These are phyloP conservation scores for Lordiphosa andalusiaca DNA, from an alignment of 2,888 invertebrate species.

Conservation along the genomic window DNA sequence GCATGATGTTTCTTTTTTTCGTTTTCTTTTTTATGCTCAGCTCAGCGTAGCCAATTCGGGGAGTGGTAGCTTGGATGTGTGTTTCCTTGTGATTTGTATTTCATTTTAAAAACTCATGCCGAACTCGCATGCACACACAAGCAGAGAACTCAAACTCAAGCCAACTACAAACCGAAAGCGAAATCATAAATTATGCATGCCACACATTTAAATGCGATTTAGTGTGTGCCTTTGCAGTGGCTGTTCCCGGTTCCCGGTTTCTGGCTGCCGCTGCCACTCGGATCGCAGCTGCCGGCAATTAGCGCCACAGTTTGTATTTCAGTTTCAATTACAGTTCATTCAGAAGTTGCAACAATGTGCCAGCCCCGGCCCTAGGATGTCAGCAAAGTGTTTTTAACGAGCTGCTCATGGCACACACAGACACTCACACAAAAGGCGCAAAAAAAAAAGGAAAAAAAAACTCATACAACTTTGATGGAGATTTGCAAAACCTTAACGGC, in stretches of 20 bases:
- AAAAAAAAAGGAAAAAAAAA: conserved; percentile 30
- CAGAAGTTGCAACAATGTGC: conserved; percentile 65
- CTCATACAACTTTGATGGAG: conserved; percentile 47
- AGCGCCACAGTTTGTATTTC: conserved; percentile 65
- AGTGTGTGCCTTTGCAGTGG: conserved; percentile 15
- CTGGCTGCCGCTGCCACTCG: conserved; percentile 26
- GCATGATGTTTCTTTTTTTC: conserved; percentile 32
- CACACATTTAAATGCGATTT: conserved; percentile 57
- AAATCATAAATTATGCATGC: conserved; percentile 70
- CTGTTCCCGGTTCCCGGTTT: conserved; percentile 14
- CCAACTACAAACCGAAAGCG: conserved; percentile 26
- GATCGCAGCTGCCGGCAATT: conserved; percentile 59
- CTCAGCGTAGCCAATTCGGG: conserved; percentile 26
- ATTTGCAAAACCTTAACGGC: conserved; percentile 34
- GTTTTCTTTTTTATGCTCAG: conserved; percentile 20
- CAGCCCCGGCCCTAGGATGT: conserved; percentile 38
- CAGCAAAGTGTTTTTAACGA: conserved; percentile 72
- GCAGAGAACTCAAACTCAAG: conserved; percentile 29
- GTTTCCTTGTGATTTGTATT: conserved; percentile 20
- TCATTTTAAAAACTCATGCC: conserved; percentile 1
- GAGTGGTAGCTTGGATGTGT: conserved; percentile 24
- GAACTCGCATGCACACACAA: conserved; percentile 31
- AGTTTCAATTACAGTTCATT: conserved; percentile 74
- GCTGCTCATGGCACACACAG: conserved; percentile 30
- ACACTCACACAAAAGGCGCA: conserved; percentile 4